These are phyloP conservation scores for Calycopis cecrops DNA, from an alignment of 1,140 invertebrate species.

Conservation along the genomic window DNA sequence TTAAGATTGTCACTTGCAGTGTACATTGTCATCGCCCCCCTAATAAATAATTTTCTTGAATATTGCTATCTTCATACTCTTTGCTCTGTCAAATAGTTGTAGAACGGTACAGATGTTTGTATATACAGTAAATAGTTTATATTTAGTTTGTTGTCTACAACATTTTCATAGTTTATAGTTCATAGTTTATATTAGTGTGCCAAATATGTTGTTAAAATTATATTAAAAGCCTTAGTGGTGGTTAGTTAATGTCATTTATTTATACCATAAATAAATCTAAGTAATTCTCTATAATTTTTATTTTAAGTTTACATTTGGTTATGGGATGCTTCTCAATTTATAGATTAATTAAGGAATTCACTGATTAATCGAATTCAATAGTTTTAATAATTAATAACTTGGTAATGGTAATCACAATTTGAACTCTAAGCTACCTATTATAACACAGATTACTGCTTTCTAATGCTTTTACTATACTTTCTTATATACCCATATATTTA, in stretches of 20 bases:
- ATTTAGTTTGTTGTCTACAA: background rate
- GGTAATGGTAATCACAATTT: background rate
- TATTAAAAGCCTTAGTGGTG: slow-evolving; percentile 8
- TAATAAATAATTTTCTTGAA: background rate
- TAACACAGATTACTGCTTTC: slow-evolving; percentile 47
- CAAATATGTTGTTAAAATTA: slow-evolving; percentile 1
- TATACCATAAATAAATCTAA: background rate
- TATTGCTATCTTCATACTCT: slow-evolving; percentile 1
- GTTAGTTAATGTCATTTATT: background rate
- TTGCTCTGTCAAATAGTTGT: slow-evolving; percentile 6
- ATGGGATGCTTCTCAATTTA: slow-evolving; percentile 11
- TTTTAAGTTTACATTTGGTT: slow-evolving; percentile 6
- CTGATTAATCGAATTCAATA: background rate
- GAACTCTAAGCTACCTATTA: slow-evolving; percentile 28
- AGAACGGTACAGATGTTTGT: background rate
- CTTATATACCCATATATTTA: slow-evolving; percentile 15
- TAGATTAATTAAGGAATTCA: background rate
- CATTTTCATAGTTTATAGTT: background rate
- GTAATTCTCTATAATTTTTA: too few species aligned
- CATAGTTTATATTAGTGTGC: background rate
- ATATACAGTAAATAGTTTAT: background rate
- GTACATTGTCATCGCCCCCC: too few species aligned
- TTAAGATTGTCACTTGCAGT: too few species aligned
- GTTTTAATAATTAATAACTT: background rate
- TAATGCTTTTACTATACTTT: slow-evolving; percentile 45